Conservation (phyloP, 2,888 invertebrate genomes). For the Drosophila falleni region DNA sequence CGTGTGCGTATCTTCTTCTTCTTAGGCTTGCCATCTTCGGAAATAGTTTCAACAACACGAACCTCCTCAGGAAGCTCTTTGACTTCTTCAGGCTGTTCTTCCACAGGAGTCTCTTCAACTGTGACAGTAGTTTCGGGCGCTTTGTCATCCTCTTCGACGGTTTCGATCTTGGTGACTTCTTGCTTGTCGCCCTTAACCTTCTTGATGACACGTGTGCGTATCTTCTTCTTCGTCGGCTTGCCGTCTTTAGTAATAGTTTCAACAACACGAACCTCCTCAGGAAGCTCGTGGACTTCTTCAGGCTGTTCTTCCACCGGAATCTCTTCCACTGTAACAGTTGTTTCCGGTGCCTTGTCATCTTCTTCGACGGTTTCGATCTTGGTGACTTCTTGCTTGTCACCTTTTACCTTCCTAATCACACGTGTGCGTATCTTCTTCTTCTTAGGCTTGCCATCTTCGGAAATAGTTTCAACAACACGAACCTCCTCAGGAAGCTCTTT, state of each 20-base stretch:
- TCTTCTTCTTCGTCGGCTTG: conserved; percentile 61
- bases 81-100: conserved; percentile 37
- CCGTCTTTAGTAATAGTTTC: conserved; percentile 55
- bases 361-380: conserved; percentile 31
- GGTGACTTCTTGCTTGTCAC: conserved; percentile 28
- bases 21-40: conserved; percentile 50
- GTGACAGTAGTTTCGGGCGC: conserved; percentile 59
- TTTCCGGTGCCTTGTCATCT: conserved; percentile 23
- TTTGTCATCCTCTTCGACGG: conserved; percentile 64
- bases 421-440: conserved; percentile 31
- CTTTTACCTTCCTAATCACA: conserved; percentile 30
- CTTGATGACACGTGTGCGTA: conserved; percentile 63
- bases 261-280: conserved; percentile 56
- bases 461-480: conserved; percentile 16
- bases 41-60: conserved; percentile 40
- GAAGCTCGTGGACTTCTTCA: conserved; percentile 48
- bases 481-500: conserved; percentile 29
- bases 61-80: conserved; percentile 52
- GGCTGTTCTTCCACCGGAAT: conserved; percentile 17
- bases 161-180: conserved; percentile 68
- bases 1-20: conserved; percentile 64
- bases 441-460: conserved; percentile 22
- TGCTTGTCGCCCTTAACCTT: conserved; percentile 65
- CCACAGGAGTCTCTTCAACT: conserved; percentile 37
- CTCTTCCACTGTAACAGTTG: conserved; percentile 20